Conservation (phyloP, 2,113 vertebrate species). For the Zosterops lateralis region DNA sequence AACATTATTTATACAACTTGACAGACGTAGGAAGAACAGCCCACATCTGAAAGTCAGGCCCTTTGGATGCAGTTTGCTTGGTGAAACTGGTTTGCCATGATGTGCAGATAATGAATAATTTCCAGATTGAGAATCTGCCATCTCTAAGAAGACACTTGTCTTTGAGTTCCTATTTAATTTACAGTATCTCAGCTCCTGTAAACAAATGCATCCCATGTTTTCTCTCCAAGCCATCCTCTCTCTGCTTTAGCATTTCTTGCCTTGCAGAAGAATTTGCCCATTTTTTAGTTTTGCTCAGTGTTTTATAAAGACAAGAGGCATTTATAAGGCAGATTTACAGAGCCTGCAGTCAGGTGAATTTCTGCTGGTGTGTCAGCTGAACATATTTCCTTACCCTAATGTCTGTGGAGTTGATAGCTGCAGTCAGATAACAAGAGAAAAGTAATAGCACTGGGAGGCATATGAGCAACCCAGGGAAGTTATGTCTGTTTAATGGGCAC, state of each 20-base stretch:
- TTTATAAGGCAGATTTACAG: slow-evolving; percentile 57
- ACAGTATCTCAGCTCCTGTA: not conserved
- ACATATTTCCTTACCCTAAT: slow-evolving; percentile 14
- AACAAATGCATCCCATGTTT: not conserved
- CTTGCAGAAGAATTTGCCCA: not conserved
- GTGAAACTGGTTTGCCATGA: not conserved
- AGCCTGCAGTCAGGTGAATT: slow-evolving; percentile 20
- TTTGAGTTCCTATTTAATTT: not conserved
- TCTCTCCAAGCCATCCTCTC: not conserved
- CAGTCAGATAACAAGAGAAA: slow-evolving; percentile 41
- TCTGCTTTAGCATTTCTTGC: not conserved
- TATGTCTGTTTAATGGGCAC: not conserved
- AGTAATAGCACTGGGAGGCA: slow-evolving; percentile 12
- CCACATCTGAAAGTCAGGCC: not conserved
- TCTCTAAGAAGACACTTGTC: not conserved
- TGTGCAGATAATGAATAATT: not conserved
- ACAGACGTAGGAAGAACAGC: not conserved
- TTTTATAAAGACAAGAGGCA: not conserved
- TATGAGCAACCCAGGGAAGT: not conserved
- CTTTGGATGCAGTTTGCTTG: not conserved
- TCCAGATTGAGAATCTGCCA: not conserved
- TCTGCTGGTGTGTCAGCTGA: slow-evolving; percentile 26
- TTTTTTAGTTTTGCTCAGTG: slow-evolving; percentile 23
- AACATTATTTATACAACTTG: not conserved
- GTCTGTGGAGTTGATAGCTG: not conserved